phyloP scores from a whole-genome alignment of 2,797 vertebrate genomes.

The Synaphobranchus kaupii region DNA sequence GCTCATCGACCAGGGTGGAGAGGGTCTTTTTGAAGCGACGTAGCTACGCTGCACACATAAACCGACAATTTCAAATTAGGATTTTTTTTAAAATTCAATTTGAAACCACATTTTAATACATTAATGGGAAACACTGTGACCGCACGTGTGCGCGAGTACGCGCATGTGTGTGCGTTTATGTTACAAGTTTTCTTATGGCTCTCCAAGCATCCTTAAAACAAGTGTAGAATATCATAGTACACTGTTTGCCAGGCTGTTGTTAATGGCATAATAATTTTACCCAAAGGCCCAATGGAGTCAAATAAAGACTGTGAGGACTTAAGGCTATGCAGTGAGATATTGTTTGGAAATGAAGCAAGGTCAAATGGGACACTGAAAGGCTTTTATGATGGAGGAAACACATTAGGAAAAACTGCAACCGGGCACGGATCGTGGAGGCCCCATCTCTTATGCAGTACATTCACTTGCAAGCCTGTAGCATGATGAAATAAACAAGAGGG shows the following conservation, averaged over 20 bases:
- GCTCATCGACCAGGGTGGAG: too few species aligned
- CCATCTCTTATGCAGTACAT: neutral
- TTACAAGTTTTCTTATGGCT: neutral
- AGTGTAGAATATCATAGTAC: neutral
- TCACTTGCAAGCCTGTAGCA: neutral
- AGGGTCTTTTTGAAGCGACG: too few species aligned
- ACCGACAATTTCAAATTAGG: too few species aligned
- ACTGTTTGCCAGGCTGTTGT: constrained; percentile 2
- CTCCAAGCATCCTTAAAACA: constrained; percentile 23
- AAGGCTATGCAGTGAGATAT: neutral
- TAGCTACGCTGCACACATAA: too few species aligned
- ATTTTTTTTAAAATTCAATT: too few species aligned
- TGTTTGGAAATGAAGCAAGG: constrained; percentile 1
- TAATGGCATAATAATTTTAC: constrained; percentile 21
- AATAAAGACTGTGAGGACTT: constrained; percentile 23
- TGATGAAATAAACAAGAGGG: constrained; percentile 7
- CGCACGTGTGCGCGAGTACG: neutral
- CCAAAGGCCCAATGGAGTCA: constrained; percentile 15
- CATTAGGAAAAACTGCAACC: neutral
- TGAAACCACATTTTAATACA: too few species aligned
- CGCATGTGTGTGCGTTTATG: neutral
- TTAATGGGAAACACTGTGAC: too few species aligned
- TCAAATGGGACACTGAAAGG: constrained; percentile 20
- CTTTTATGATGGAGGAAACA: neutral
- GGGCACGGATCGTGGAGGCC: neutral